Evolutionary conservation across 1,140 invertebrate species (phyloP).

Genomic region (Harpegnathos saltator): DNA sequence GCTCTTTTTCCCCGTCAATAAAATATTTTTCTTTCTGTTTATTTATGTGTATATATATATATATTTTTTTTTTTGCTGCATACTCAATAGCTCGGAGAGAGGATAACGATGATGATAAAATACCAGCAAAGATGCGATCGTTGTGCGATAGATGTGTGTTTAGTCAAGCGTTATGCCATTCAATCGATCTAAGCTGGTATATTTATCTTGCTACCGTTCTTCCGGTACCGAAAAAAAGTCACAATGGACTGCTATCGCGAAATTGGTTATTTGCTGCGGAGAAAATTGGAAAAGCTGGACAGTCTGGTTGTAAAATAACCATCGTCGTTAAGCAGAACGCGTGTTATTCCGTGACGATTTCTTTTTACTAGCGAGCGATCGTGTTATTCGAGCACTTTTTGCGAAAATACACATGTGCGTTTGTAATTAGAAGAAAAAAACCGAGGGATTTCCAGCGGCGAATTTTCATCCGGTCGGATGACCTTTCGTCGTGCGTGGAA

Average conservation of each 20-base stretch:
- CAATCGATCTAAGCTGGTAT: background rate
- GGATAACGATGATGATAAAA: no score
- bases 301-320: conserved; percentile 18
- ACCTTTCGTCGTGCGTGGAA: conserved; percentile 1
- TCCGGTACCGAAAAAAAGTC: conserved; percentile 11
- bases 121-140: no score
- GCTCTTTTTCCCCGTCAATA: no score
- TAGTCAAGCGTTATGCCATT: no score
- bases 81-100: no score
- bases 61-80: no score
- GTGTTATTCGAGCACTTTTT: conserved; percentile 27
- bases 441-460: background rate
- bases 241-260: conserved; percentile 30
- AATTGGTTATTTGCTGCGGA: conserved; percentile 32
- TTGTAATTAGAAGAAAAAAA: conserved; percentile 3
- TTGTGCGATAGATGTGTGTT: no score
- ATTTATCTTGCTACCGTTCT: background rate
- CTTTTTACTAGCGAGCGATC: background rate
- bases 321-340: conserved; percentile 23
- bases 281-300: conserved; percentile 50
- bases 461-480: background rate
- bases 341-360: conserved; percentile 25
- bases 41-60: no score
- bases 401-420: background rate
- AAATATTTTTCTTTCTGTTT: no score